Evolutionary conservation across 2,888 invertebrate genomes (phyloP).

Genomic region (Deroplatys truncata): DNA sequence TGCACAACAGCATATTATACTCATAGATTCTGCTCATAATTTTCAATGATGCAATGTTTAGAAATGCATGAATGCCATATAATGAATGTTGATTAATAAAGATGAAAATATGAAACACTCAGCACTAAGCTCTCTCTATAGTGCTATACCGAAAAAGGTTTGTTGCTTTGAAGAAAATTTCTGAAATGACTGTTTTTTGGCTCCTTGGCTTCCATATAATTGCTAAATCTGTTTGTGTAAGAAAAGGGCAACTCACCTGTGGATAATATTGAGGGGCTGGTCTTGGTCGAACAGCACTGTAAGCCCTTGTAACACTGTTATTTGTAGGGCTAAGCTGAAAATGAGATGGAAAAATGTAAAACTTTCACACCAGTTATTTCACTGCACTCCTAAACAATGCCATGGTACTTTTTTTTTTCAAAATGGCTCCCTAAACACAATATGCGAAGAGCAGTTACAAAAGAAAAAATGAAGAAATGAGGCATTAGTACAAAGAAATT

Average conservation of each 20-base stretch:
- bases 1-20: not conserved
- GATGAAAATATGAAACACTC: too few species aligned
- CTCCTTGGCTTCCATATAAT: not conserved
- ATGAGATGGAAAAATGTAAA: conserved; percentile 31
- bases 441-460: not conserved
- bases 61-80: not conserved
- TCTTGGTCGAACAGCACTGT: conserved; percentile 22
- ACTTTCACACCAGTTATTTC: conserved; percentile 28
- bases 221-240: not conserved
- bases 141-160: not conserved
- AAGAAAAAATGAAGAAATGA: not conserved
- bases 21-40: not conserved
- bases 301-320: conserved; percentile 31
- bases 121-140: not conserved
- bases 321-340: conserved; percentile 39
- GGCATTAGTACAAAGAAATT: not conserved
- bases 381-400: not conserved
- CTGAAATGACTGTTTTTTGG: not conserved
- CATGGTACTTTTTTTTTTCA: not conserved
- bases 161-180: not conserved
- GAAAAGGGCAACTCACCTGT: conserved; percentile 20
- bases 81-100: too few species aligned
- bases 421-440: not conserved
- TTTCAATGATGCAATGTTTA: not conserved
- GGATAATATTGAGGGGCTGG: conserved; percentile 28